Evolutionary conservation across 2,797 vertebrate species (phyloP).

Genomic region (Zenarchopterus dispar): DNA sequence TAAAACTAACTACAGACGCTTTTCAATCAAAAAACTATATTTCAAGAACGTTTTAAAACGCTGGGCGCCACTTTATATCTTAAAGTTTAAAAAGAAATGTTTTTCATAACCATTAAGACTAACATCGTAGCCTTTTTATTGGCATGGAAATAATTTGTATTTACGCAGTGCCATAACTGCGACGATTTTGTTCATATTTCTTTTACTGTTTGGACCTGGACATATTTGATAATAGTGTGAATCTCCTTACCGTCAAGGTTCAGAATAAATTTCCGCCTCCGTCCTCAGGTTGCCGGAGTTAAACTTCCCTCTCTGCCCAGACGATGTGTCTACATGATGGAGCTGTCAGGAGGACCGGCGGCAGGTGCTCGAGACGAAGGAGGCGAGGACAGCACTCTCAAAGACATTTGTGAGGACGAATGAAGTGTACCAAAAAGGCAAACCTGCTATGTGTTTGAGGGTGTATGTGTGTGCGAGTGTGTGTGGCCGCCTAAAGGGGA

Average conservation of each 20-base stretch:
- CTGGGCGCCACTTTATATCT: no score
- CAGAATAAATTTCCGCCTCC: conserved; percentile 23
- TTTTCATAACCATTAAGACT: no score
- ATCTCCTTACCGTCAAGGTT: conserved; percentile 40
- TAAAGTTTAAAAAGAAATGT: no score
- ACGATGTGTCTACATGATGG: conserved; percentile 29
- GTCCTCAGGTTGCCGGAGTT: conserved; percentile 47
- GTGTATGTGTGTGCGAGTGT: not conserved
- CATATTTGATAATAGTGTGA: not conserved
- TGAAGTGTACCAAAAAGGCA: not conserved
- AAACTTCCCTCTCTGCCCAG: conserved; percentile 55
- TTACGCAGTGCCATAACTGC: no score
- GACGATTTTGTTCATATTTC: not conserved
- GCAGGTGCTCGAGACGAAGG: conserved; percentile 16
- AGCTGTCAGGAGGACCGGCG: conserved; percentile 5
- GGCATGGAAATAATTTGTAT: no score
- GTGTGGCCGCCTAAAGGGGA: conserved; percentile 22
- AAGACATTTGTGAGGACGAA: conserved; percentile 2
- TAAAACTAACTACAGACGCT: no score
- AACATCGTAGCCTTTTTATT: no score
- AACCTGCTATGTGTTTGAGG: not conserved
- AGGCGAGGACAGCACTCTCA: not conserved
- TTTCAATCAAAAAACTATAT: no score
- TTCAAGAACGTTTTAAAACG: no score
- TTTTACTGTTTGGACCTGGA: not conserved